Evolutionary conservation across 2,797 vertebrate species (phyloP).

Genomic region (Euphonia xanthogaster): DNA sequence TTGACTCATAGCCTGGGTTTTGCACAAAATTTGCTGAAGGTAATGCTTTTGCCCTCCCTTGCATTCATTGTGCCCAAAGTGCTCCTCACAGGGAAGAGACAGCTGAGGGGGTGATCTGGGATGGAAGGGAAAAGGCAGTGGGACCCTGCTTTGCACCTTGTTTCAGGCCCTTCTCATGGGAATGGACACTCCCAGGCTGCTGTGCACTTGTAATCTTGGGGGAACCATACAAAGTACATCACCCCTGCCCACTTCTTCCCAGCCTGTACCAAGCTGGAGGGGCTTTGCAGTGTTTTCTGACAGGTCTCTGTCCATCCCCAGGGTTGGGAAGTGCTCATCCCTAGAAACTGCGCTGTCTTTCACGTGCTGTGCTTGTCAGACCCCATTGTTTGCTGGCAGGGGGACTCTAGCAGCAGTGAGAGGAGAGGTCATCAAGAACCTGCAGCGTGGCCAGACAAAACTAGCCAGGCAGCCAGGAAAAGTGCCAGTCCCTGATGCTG

Average conservation of each 20-base stretch:
- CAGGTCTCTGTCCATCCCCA: background rate
- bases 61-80: fast-evolving
- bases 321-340: background rate
- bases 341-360: background rate
- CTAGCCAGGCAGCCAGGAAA: background rate
- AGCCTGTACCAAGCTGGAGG: background rate
- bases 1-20: background rate
- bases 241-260: background rate
- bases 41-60: background rate
- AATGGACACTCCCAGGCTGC: background rate
- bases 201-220: background rate
- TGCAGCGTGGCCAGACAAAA: background rate
- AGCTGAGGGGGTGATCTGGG: background rate
- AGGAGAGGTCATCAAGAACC: background rate
- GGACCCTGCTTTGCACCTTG: background rate
- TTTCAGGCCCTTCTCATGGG: background rate
- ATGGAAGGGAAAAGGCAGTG: background rate
- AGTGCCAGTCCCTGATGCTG: background rate
- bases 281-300: background rate
- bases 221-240: background rate
- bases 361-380: background rate
- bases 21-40: background rate
- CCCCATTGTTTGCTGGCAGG: background rate
- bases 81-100: background rate
- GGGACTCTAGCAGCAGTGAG: background rate